Evolutionary conservation across 2,888 invertebrate species (phyloP).

Genomic region (Mythimna loreyi): DNA sequence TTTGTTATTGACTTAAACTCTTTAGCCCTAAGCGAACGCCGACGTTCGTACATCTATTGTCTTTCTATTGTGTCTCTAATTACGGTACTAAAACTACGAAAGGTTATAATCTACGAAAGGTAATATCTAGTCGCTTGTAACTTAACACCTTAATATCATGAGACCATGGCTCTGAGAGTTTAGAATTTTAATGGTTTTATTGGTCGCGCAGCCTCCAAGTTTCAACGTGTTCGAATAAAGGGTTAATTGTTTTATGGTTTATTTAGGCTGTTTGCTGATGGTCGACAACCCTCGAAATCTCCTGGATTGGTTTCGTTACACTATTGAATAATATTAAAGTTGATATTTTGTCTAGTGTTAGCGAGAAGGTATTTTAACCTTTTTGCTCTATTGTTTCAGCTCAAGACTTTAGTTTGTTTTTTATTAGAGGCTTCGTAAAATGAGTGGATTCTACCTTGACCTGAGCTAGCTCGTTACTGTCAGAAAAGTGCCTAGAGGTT

Average conservation of each 20-base stretch:
- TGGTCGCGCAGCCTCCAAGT: conserved; percentile 64
- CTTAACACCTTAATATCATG: conserved; percentile 38
- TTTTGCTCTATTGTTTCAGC: conserved; percentile 6
- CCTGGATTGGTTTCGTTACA: conserved; percentile 26
- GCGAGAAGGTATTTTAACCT: not conserved
- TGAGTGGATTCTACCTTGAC: conserved; percentile 30
- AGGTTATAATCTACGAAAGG: no score
- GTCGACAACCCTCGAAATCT: conserved; percentile 19
- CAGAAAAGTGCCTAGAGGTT: conserved; percentile 13
- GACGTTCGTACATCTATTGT: no score
- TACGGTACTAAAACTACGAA: no score
- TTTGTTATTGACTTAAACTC: no score
- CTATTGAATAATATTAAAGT: conserved; percentile 12
- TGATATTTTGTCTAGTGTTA: not conserved
- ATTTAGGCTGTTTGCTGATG: conserved; percentile 59
- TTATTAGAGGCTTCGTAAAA: conserved; percentile 41
- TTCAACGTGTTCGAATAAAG: conserved; percentile 65
- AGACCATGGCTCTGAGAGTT: conserved; percentile 50
- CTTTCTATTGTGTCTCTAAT: no score
- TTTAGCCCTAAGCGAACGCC: no score
- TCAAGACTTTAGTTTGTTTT: conserved; percentile 20
- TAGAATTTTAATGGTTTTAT: conserved; percentile 74
- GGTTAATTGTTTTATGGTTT: conserved; percentile 69
- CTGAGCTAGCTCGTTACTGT: conserved; percentile 9
- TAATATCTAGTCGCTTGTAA: conserved; percentile 19